Evolutionary conservation across 1,140 invertebrate species (phyloP).

Genomic region (Chlorops oryzae): DNA sequence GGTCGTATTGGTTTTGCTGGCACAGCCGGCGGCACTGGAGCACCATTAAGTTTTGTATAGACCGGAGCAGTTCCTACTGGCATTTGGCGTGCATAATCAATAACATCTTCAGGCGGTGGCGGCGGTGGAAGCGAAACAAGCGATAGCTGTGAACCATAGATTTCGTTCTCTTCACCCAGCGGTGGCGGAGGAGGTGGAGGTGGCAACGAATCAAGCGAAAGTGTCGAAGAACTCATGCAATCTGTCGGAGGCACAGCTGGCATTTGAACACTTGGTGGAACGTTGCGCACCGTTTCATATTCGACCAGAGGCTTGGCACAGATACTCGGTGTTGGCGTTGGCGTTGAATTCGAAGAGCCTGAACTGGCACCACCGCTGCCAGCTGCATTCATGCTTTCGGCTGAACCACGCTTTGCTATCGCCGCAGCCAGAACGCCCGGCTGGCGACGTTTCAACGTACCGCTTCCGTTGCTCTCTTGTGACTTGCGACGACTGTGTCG

Average conservation of each 20-base stretch:
- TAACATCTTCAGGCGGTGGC: conserved; percentile 53
- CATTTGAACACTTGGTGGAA: conserved; percentile 46
- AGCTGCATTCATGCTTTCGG: conserved; percentile 33
- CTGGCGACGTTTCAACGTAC: conserved; percentile 56
- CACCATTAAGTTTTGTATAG: conserved; percentile 19
- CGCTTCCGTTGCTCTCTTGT: conserved; percentile 56
- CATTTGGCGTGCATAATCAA: conserved; percentile 16
- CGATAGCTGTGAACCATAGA: conserved; percentile 62
- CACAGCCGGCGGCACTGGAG: conserved; percentile 36
- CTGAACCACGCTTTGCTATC: conserved; percentile 25
- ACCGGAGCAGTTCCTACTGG: conserved; percentile 1
- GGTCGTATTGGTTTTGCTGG: conserved; percentile 43
- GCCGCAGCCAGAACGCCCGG: conserved; percentile 21
- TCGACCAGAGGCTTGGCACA: conserved; percentile 29
- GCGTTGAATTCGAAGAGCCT: conserved; percentile 41
- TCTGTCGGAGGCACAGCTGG: conserved; percentile 32
- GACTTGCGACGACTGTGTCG: conserved; percentile 55
- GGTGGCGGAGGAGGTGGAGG: conserved; percentile 65
- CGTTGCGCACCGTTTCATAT: conserved; percentile 37
- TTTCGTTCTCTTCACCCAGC: conserved; percentile 54
- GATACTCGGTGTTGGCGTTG: conserved; percentile 41
- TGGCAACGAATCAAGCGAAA: conserved; percentile 67
- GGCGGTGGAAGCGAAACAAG: conserved; percentile 63
- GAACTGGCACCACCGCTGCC: conserved; percentile 31
- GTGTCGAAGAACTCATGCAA: conserved; percentile 64